Evolutionary conservation across 2,113 vertebrate species (phyloP).

Genomic region (Chlorodrepanis virens): DNA sequence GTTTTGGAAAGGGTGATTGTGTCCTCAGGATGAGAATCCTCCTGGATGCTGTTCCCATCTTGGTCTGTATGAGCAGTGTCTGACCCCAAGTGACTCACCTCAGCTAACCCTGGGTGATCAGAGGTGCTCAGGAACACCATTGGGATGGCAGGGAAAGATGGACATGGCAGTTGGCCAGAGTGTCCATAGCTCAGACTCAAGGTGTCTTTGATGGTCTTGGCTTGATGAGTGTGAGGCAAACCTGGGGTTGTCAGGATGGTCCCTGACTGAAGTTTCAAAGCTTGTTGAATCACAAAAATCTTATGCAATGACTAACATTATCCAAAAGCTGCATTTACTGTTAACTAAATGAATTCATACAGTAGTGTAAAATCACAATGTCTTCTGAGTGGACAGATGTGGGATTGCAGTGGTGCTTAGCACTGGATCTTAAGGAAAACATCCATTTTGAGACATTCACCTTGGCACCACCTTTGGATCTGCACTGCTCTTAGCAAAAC

Average conservation of each 20-base stretch:
- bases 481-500: neutral
- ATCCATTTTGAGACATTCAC: neutral
- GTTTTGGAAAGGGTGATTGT: fast-evolving
- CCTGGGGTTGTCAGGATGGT: neutral
- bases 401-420: neutral
- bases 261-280: neutral
- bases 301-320: neutral
- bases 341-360: neutral
- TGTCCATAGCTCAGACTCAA: neutral
- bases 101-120: neutral
- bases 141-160: neutral
- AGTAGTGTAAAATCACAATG: neutral
- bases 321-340: neutral
- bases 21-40: neutral
- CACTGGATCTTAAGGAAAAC: neutral
- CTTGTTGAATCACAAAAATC: neutral
- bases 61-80: neutral
- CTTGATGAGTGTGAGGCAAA: neutral
- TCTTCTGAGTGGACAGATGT: neutral
- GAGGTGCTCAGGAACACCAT: neutral
- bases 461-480: neutral
- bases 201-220: neutral
- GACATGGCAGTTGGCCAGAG: fast-evolving
- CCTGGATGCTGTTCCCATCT: neutral
- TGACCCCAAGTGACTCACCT: neutral